Base-by-base conservation (phyloP, 1,140 invertebrate genomes). In the Chironomus striatipennis region DNA sequence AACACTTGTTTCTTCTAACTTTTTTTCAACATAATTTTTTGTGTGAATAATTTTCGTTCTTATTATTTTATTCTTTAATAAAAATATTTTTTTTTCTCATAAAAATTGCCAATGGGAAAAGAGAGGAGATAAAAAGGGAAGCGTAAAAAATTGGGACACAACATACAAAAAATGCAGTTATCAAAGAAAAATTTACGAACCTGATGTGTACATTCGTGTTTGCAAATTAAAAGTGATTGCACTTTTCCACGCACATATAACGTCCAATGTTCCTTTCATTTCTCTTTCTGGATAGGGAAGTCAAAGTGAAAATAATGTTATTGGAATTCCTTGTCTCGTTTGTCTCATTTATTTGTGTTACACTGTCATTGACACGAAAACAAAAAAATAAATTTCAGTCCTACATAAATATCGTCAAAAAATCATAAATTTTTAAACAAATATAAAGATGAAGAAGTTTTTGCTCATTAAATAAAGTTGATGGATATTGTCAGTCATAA, bases 201-300 rank as follows among this genome's bases (percentile, higher is more conserved):
- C 47, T 57, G 47, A n/a, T 57, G 43, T 47, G 43, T 15, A 34
- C 5, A 34, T 47, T 47, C 15, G 43, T 47, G 43, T 47, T 7
- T n/a, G 47, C 47, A 57, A 57, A 57, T 57, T 57, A 57, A 57
- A 57, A 57, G 47, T 57, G 47, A 57, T 57, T 57, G 47, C 47
- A 57, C 47, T 57, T 57, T 57, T 57, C 12, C 47, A 57, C 47
- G 47, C 47, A 57, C n/a, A 57, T 57, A n/a, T n/a, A 15, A n/a
- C 8, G 15, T 7, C 8, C 43, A 7, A 5, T 5, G n/a, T n/a
- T 57, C 47, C n/a, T 57, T 57, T 57, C 47, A 57, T 57, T 57
- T n/a, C 47, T n/a, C 47, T n/a, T 57, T 57, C 47, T 57, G n/a
- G 12, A 34, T 34, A 57, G 47, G 12, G 47, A 57, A 57, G n/a